Conservation (phyloP, 1,140 invertebrate species). For the Propsilocerus akamusi region DNA sequence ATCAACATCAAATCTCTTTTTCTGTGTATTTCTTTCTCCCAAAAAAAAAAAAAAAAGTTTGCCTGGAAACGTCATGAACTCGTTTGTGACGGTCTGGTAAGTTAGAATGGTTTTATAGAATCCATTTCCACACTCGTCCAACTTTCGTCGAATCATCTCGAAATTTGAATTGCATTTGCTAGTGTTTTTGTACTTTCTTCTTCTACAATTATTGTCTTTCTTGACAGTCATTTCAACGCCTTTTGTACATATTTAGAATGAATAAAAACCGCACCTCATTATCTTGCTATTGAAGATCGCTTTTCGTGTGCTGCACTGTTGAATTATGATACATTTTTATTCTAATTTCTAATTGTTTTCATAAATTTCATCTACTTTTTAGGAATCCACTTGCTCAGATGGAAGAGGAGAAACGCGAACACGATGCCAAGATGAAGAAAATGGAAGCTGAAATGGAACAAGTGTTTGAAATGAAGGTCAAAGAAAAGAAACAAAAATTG, state of each 20-base stretch:
- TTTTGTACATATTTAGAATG: too few species aligned
- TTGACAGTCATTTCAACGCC: background rate
- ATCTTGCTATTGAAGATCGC: too few species aligned
- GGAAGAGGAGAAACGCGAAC: constrained; percentile 93
- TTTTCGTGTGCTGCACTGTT: background rate
- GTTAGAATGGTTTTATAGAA: constrained; percentile 24
- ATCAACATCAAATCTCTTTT: constrained; percentile 9
- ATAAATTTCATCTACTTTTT: constrained; percentile 20
- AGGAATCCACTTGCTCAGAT: constrained; percentile 94
- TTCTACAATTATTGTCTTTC: background rate
- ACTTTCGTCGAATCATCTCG: too few species aligned
- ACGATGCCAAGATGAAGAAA: constrained; percentile 89
- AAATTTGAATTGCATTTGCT: too few species aligned
- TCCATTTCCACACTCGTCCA: background rate
- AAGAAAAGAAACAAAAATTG: constrained; percentile 83
- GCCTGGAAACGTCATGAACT: constrained; percentile 66
- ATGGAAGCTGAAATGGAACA: constrained; percentile 95
- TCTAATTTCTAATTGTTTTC: constrained; percentile 1
- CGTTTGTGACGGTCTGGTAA: constrained; percentile 77
- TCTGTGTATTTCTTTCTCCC: constrained; percentile 13
- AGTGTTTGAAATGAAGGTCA: constrained; percentile 64
- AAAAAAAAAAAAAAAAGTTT: too few species aligned
- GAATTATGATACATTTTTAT: background rate
- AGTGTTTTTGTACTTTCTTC: constrained; percentile 1
- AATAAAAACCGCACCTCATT: too few species aligned